phyloP scores from a whole-genome alignment of 2,888 invertebrate species.

The Galerucella nymphaeae region DNA sequence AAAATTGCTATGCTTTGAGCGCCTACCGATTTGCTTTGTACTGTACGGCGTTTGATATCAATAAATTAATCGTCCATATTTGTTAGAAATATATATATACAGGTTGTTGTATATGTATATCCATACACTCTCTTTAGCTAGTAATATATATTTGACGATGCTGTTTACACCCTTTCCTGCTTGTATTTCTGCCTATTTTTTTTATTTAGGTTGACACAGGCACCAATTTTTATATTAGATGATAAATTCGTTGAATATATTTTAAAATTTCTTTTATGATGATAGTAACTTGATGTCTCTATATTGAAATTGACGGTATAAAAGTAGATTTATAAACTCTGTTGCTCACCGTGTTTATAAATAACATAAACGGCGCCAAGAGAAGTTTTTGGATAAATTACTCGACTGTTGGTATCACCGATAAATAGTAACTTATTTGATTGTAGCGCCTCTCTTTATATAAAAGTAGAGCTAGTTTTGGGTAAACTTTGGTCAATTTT shows the following conservation, averaged over 20 bases:
- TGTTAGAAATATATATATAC: conserved; percentile 59
- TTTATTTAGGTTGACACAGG: conserved; percentile 31
- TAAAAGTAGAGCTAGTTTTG: no score
- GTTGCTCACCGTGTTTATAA: neutral
- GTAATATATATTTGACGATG: conserved; percentile 47
- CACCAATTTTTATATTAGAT: conserved; percentile 38
- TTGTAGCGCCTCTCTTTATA: no score
- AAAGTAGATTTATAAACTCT: neutral
- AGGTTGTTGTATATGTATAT: conserved; percentile 54
- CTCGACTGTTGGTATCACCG: no score
- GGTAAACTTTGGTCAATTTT: no score
- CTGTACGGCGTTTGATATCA: conserved; percentile 56
- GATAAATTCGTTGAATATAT: conserved; percentile 27
- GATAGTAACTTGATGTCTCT: conserved; percentile 13
- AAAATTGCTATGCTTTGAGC: conserved; percentile 31
- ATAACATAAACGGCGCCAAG: no score
- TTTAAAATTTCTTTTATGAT: conserved; percentile 13
- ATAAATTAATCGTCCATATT: conserved; percentile 63
- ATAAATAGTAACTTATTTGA: no score
- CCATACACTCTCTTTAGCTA: conserved; percentile 56
- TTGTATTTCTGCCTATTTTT: conserved; percentile 41
- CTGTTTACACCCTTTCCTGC: conserved; percentile 44
- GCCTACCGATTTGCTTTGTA: conserved; percentile 34
- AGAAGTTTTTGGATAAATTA: no score
- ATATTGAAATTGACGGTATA: neutral